These are phyloP conservation scores for Acanthoscelides obtectus DNA, from an alignment of 2,888 invertebrate genomes.

Conservation along the genomic window DNA sequence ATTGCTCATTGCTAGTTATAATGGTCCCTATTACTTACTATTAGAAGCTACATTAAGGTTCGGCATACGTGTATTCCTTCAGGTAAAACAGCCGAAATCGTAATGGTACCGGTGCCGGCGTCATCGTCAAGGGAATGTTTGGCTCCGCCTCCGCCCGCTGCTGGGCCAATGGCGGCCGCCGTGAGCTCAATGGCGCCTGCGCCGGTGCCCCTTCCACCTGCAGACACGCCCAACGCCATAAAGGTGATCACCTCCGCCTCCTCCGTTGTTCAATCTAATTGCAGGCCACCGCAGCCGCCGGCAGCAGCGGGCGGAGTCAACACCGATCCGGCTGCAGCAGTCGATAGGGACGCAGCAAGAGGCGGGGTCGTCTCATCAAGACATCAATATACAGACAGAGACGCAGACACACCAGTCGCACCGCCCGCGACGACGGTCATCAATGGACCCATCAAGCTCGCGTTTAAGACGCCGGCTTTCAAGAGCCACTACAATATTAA, in stretches of 20 bases:
- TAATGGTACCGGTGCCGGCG: background rate
- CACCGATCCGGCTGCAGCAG: background rate
- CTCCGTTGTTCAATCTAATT: slow-evolving; percentile 24
- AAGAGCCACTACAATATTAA: slow-evolving; percentile 46
- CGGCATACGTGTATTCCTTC: slow-evolving; percentile 3
- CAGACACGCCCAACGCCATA: slow-evolving; percentile 47
- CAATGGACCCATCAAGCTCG: slow-evolving; percentile 50
- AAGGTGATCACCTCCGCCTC: slow-evolving; percentile 39
- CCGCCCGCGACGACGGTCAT: slow-evolving; percentile 42
- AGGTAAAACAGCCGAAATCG: slow-evolving; percentile 1
- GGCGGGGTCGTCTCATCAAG: background rate
- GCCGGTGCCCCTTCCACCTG: slow-evolving; percentile 11
- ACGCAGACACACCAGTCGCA: slow-evolving; percentile 5
- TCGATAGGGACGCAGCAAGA: slow-evolving; percentile 14
- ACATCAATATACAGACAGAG: background rate
- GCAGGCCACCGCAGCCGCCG: slow-evolving; percentile 14
- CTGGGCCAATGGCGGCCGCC: background rate
- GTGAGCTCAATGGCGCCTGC: background rate
- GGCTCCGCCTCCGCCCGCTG: background rate
- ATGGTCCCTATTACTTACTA: no score
- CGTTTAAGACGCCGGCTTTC: slow-evolving; percentile 46
- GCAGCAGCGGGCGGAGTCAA: background rate
- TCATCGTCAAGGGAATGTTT: background rate
- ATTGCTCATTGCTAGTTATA: no score
- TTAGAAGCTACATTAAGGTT: no score